Percentiles rank a stretch among this genome's conserved stretches.
These are phyloP conservation scores for Mythimna albipuncta DNA, from an alignment of 2,888 invertebrate species.

Conservation along the genomic window DNA sequence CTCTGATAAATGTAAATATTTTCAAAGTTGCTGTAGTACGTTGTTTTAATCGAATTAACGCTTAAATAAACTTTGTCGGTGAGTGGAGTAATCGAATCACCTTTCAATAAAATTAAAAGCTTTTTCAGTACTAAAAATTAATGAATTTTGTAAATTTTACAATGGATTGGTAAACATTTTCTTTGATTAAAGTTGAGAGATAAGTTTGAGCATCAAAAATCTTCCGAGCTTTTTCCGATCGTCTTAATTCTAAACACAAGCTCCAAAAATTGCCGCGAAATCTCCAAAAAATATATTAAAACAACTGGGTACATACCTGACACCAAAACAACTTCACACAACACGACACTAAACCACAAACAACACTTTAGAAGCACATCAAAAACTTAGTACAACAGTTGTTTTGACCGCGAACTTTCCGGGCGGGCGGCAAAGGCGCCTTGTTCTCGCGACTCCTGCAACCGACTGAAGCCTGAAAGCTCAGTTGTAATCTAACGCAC, in stretches of 20 bases:
- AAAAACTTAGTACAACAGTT: constrained; percentile 51
- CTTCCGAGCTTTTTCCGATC: not conserved
- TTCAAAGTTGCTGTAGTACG: not conserved
- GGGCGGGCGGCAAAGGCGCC: constrained; percentile 47
- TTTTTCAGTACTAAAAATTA: not conserved
- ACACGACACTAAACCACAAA: constrained; percentile 33
- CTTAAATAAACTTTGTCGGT: not conserved
- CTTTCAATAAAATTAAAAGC: constrained; percentile 7
- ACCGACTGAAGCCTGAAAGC: constrained; percentile 61
- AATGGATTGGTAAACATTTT: too few relatives aligned
- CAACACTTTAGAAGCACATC: constrained; percentile 38
- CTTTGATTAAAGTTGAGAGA: too few relatives aligned
- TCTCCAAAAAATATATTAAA: not conserved
- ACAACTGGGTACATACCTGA: constrained; percentile 43
- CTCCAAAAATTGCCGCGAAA: not conserved
- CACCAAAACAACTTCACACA: constrained; percentile 17
- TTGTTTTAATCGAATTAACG: constrained; percentile 23
- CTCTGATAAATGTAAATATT: constrained; percentile 16
- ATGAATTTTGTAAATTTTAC: not conserved
- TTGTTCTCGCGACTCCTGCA: constrained; percentile 42
- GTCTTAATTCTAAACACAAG: not conserved
- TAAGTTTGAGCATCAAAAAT: too few relatives aligned
- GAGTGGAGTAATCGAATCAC: not conserved
- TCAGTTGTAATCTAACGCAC: constrained; percentile 52
- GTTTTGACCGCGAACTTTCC: constrained; percentile 53